These are phyloP conservation scores for Linhomoeus sp. DNA, from an alignment of 2,888 invertebrate species.

Conservation along the genomic window DNA sequence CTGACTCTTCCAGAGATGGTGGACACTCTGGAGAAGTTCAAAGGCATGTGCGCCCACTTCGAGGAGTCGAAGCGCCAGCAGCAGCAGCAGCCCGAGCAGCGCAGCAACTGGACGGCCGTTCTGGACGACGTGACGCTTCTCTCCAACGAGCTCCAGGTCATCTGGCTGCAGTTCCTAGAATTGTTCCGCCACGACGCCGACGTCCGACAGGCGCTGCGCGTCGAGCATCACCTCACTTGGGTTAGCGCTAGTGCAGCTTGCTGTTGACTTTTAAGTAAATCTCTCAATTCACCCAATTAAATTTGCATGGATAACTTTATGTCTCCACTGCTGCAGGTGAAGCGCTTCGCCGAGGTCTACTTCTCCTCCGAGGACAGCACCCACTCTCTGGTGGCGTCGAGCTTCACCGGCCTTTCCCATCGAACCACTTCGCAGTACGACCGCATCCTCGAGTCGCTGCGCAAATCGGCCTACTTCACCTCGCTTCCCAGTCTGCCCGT, in stretches of 20 bases:
- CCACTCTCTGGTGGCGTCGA: slow-evolving; percentile 40
- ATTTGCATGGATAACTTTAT: slow-evolving; percentile 85
- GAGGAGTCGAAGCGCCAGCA: slow-evolving; percentile 6
- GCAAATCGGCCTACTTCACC: slow-evolving; percentile 32
- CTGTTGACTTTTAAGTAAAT: slow-evolving; percentile 25
- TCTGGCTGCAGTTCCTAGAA: slow-evolving; percentile 74
- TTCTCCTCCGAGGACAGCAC: slow-evolving; percentile 73
- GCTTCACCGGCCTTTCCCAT: slow-evolving; percentile 43
- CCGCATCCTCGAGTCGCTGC: slow-evolving; percentile 48
- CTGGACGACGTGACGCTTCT: slow-evolving; percentile 44
- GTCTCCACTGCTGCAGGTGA: slow-evolving; percentile 33
- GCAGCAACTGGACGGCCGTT: slow-evolving; percentile 35
- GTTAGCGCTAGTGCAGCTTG: slow-evolving; percentile 27
- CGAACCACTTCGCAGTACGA: not conserved
- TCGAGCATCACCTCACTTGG: slow-evolving; percentile 53
- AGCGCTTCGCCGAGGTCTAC: slow-evolving; percentile 78
- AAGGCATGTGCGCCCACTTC: slow-evolving; percentile 3
- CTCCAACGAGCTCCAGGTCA: slow-evolving; percentile 72
- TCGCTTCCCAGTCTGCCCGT: slow-evolving; percentile 63
- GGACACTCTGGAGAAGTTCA: slow-evolving; percentile 16
- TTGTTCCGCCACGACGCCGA: slow-evolving; percentile 59
- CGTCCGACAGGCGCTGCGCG: slow-evolving; percentile 61
- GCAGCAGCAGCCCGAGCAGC: slow-evolving; percentile 45
- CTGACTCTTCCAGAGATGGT: slow-evolving; percentile 8
- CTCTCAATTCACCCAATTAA: slow-evolving; percentile 63